phyloP scores from a whole-genome alignment of 2,113 vertebrate genomes.

The Tautogolabrus adspersus region DNA sequence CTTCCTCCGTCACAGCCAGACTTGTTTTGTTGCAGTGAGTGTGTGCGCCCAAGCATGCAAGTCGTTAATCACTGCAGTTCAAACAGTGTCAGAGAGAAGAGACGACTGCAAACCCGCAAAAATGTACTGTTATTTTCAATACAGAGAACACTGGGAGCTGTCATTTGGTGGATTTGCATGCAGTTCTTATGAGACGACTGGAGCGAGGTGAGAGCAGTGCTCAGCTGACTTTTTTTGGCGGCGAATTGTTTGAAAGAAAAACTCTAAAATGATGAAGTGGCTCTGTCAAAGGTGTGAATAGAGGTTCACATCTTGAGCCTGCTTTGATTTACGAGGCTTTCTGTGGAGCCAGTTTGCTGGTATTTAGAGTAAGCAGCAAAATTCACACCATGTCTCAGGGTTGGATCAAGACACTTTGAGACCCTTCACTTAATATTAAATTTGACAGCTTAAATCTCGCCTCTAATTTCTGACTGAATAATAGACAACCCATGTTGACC shows the following conservation, averaged over 20 bases:
- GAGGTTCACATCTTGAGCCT: constrained; percentile 38
- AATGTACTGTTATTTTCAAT: constrained; percentile 36
- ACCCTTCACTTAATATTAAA: background rate
- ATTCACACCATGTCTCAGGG: constrained; percentile 26
- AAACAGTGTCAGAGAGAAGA: constrained; percentile 46
- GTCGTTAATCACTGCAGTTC: constrained; percentile 69
- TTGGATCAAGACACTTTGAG: constrained; percentile 6
- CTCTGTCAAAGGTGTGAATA: constrained; percentile 42
- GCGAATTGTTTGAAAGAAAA: constrained; percentile 33
- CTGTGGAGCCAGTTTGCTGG: constrained; percentile 28
- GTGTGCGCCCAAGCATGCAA: background rate
- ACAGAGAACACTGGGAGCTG: constrained; percentile 27
- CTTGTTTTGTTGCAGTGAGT: background rate
- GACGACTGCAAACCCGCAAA: constrained; percentile 34
- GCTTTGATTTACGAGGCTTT: constrained; percentile 65
- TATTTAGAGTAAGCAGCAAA: constrained; percentile 31
- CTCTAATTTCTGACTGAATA: background rate
- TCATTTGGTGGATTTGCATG: constrained; percentile 40
- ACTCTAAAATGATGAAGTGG: constrained; percentile 51
- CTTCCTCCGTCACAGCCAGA: constrained; percentile 5
- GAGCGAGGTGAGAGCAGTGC: constrained; percentile 16
- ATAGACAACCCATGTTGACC: background rate
- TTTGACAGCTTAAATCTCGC: background rate
- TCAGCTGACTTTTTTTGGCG: constrained; percentile 8
- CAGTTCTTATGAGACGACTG: constrained; percentile 1